Evolutionary conservation across 2,888 invertebrate genomes (phyloP), one percentile per base, ranked within the genome.

Genomic region (Coelinius sp.): DNA sequence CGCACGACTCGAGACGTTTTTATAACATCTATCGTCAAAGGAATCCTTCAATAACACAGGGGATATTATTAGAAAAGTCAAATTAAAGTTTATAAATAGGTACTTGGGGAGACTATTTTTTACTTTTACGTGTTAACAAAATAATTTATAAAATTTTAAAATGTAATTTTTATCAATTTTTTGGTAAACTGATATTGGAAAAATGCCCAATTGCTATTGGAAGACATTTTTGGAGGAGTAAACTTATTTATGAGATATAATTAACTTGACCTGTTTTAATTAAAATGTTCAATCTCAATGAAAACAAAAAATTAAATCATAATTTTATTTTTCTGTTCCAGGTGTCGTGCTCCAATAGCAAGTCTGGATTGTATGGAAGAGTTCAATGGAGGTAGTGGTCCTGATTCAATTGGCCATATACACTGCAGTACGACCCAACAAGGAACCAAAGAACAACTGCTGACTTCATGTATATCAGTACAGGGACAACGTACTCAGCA

Each of bases 291-390:
- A n/a, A n/a, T n/a, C n/a, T n/a, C n/a, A n/a, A n/a, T n/a, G 38
- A 38, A 7, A n/a, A 12, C n/a, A 6, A n/a, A 6, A 2, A n/a
- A 1, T 6, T 49, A 20, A 49, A 14, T 49, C 1, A 8, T 14
- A 20, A 4, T 1, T 1, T 63, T 22, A 12, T 24, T 41, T 64
- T 38, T 49, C 73, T 76, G 25, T 56, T 89, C 22, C 89, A 94
- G 96, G 92, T 96, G 95, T 91, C 93, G 96, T 86, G 96, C 96
- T 82, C 96, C 96, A 81, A 96, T 96, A 89, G 96, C 96, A 81
- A 96, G 95, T 86, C 90, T 96, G 88, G 96, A 96, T 91, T 96
- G 96, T 89, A 96, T 96, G 95, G 96, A 96, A 90, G 96, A 96
- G 90, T 95, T 96, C 90, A 95, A 94, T 89, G 94, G 90, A 84